Evolutionary conservation across 2,888 invertebrate genomes (phyloP).

Genomic region (Operophtera brumata): DNA sequence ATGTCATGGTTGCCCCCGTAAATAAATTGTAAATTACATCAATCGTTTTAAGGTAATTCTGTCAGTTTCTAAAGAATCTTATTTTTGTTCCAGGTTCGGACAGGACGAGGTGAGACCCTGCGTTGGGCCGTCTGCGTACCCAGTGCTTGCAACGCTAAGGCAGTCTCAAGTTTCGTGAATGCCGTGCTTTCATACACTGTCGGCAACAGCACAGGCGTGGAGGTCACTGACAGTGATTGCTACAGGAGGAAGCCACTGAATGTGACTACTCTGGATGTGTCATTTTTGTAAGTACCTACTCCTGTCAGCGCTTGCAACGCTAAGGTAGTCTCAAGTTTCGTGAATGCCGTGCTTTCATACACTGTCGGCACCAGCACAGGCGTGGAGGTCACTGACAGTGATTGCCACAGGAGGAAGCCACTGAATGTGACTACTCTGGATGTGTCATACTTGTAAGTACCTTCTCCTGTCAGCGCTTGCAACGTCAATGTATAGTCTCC

Average conservation of each 20-base stretch:
- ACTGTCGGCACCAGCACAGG: slow-evolving; percentile 69
- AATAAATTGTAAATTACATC: no score
- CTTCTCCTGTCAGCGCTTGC: slow-evolving; percentile 68
- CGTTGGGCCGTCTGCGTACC: slow-evolving; percentile 85
- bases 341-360: slow-evolving; percentile 63
- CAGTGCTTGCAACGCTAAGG: slow-evolving; percentile 76
- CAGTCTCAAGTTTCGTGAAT: slow-evolving; percentile 76
- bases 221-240: slow-evolving; percentile 74
- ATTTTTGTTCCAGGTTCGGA: slow-evolving; percentile 50
- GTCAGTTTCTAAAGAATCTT: neutral
- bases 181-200: slow-evolving; percentile 66
- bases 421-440: slow-evolving; percentile 62
- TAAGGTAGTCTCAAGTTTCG: slow-evolving; percentile 75
- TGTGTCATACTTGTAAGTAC: slow-evolving; percentile 65
- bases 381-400: slow-evolving; percentile 67
- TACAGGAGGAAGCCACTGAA: slow-evolving; percentile 63
- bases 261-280: slow-evolving; percentile 63
- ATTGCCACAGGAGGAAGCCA: slow-evolving; percentile 72
- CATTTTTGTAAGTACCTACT: slow-evolving; percentile 60
- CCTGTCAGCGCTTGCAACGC: slow-evolving; percentile 72
- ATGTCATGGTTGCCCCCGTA: no score
- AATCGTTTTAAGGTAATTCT: no score
- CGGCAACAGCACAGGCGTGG: slow-evolving; percentile 67
- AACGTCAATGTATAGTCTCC: slow-evolving; percentile 70
- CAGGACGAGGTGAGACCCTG: slow-evolving; percentile 70